Conservation (phyloP, 2,113 vertebrate genomes). For the Ptilonorhynchus violaceus region DNA sequence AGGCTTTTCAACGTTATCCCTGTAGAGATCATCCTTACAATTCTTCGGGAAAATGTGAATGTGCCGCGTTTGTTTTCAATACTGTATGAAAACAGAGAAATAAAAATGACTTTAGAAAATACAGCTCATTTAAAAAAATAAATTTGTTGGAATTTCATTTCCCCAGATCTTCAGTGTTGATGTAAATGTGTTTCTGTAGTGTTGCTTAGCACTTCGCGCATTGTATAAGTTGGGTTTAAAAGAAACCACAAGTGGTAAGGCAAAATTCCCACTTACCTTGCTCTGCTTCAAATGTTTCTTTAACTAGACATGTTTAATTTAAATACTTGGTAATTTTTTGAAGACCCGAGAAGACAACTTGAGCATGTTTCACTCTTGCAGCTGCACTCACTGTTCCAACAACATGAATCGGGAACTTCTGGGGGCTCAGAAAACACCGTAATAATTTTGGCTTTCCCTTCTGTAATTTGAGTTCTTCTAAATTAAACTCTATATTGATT, state of each 20-base stretch:
- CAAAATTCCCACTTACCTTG: constrained; percentile 63
- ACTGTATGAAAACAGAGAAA: constrained; percentile 89
- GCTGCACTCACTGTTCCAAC: constrained; percentile 61
- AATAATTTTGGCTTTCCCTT: constrained; percentile 70
- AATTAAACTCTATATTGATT: constrained; percentile 79
- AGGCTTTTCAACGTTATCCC: constrained; percentile 91
- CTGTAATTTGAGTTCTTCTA: constrained; percentile 78
- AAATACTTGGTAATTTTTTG: constrained; percentile 68
- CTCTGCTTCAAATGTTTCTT: constrained; percentile 74
- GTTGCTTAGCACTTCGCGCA: constrained; percentile 79
- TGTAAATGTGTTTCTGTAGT: constrained; percentile 87
- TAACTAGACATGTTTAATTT: constrained; percentile 74
- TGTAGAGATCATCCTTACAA: constrained; percentile 92
- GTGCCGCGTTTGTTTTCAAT: constrained; percentile 93
- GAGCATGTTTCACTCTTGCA: constrained; percentile 80
- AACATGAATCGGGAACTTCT: constrained; percentile 71
- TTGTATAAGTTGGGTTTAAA: constrained; percentile 77
- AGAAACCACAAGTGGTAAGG: constrained; percentile 65
- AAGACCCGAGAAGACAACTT: constrained; percentile 70
- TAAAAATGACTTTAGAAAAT: constrained; percentile 84
- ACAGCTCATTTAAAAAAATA: constrained; percentile 84
- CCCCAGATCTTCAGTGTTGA: constrained; percentile 89
- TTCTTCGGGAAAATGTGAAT: constrained; percentile 97
- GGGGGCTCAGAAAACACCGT: constrained; percentile 67
- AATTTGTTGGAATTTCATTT: constrained; percentile 84